Evolutionary conservation across 2,888 invertebrate species (phyloP).

Genomic region (Epirrhoe tristata): DNA sequence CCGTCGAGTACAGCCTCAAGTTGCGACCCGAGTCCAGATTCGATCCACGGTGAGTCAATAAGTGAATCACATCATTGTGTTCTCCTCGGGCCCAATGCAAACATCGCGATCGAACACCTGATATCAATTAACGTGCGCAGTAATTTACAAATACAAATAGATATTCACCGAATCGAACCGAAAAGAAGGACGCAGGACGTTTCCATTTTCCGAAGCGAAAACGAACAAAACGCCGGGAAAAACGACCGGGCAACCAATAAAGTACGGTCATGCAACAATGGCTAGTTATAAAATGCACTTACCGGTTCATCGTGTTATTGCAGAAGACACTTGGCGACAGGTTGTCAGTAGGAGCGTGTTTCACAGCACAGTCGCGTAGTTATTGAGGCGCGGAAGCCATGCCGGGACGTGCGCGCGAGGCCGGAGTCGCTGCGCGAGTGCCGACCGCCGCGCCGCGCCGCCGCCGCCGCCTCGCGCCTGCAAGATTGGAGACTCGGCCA

Average conservation of each 20-base stretch:
- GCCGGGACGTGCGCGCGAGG: conserved; percentile 63
- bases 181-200: conserved; percentile 48
- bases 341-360: conserved; percentile 47
- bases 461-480: conserved; percentile 40
- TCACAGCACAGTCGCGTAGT: conserved; percentile 64
- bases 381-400: conserved; percentile 64
- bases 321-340: conserved; percentile 41
- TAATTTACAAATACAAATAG: conserved; percentile 37
- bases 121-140: conserved; percentile 41
- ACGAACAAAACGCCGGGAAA: conserved; percentile 49
- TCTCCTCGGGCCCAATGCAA: conserved; percentile 45
- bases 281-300: conserved; percentile 47
- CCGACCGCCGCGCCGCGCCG: conserved; percentile 30
- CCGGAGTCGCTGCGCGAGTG: conserved; percentile 75
- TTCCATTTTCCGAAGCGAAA: conserved; percentile 60
- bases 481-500: conserved; percentile 36
- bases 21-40: conserved; percentile 29
- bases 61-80: conserved; percentile 52
- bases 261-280: conserved; percentile 13
- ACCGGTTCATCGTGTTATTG: conserved; percentile 57
- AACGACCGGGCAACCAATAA: conserved; percentile 15
- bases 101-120: conserved; percentile 41
- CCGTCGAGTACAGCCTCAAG: conserved; percentile 34
- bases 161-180: conserved; percentile 39
- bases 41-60: conserved; percentile 51